Evolutionary conservation across 2,797 vertebrate species (phyloP), one percentile per base, ranked within the genome.

Genomic region (Sebastes trivittatus): DNA sequence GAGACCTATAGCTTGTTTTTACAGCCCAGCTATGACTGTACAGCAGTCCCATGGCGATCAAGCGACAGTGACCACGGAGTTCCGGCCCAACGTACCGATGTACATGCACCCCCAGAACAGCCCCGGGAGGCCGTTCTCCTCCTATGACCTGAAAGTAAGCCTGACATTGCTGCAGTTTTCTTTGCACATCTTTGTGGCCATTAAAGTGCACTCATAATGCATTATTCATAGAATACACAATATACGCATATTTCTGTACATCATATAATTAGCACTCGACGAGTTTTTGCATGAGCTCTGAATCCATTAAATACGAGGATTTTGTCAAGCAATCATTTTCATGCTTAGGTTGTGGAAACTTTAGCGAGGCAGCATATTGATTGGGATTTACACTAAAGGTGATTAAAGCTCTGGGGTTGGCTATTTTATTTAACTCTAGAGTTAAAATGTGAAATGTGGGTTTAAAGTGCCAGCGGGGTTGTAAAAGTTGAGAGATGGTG

Each of bases 131-230:
- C 95, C 95, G 0, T 97, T 95, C 83, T 96, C 96, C 75, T 95
- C 95, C 36, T 95, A 96, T 14, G 97, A 97, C 91, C 95, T 97
- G 82, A 98, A 99, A 96, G 98, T 99, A 96, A 77, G 89, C 7
- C 32, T 69, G 61, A 71, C 46, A 22, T 68, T 65, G 62, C 27
- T 32, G 49, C 66, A 75, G 16, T 16, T 56, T 25, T 25, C 42
- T 81, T 67, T 72, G 58, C 61, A 77, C 42, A 55, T 77, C 60
- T 72, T 65, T 82, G 16, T 66, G 36, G 13, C 18, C 3, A 75
- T 75, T 42, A 49, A 71, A 71, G 20, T 83, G 22, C 61, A 72
- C 34, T 16, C 11, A 77, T 71, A n/a, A 83, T 83, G 22, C 67
- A 90, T 88, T 62, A 86, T 88, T 88, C 34, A 87, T 76, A 56